Conservation (phyloP, 2,888 invertebrate species). For the Pseudeuparius sepicola region DNA sequence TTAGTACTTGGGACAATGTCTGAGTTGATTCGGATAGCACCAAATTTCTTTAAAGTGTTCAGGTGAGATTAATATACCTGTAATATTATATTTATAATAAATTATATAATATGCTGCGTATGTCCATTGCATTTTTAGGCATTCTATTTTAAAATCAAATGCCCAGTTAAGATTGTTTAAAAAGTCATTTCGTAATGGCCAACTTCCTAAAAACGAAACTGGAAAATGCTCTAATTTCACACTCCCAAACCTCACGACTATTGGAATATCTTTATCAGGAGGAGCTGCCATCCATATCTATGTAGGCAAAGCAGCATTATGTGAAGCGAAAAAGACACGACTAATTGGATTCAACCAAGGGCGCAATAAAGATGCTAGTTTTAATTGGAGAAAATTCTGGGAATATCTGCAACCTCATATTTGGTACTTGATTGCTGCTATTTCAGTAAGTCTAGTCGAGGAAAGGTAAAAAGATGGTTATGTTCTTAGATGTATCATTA, state of each 20-base stretch:
- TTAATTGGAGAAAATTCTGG: conserved; percentile 72
- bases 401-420: conserved; percentile 65
- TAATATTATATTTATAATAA: too few relatives aligned
- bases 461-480: too few relatives aligned
- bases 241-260: conserved; percentile 12
- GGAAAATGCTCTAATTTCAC: too few relatives aligned
- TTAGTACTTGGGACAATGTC: too few relatives aligned
- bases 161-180: too few relatives aligned
- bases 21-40: too few relatives aligned
- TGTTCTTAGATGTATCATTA: neutral
- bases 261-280: conserved; percentile 22
- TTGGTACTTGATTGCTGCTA: conserved; percentile 65
- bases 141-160: conserved; percentile 2
- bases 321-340: conserved; percentile 31
- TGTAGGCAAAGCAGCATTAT: conserved; percentile 26
- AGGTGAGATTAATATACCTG: too few relatives aligned
- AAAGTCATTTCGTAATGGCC: too few relatives aligned
- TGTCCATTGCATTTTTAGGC: conserved; percentile 2
- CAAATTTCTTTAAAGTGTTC: too few relatives aligned
- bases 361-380: conserved; percentile 47
- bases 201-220: too few relatives aligned
- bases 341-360: conserved; percentile 31
- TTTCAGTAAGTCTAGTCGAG: conserved; percentile 73
- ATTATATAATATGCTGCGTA: neutral
- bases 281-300: conserved; percentile 22